Percentiles rank a stretch among this genome's conserved stretches.
phyloP scores from a whole-genome alignment of 1,140 invertebrate species.

The Radopholus similis region DNA sequence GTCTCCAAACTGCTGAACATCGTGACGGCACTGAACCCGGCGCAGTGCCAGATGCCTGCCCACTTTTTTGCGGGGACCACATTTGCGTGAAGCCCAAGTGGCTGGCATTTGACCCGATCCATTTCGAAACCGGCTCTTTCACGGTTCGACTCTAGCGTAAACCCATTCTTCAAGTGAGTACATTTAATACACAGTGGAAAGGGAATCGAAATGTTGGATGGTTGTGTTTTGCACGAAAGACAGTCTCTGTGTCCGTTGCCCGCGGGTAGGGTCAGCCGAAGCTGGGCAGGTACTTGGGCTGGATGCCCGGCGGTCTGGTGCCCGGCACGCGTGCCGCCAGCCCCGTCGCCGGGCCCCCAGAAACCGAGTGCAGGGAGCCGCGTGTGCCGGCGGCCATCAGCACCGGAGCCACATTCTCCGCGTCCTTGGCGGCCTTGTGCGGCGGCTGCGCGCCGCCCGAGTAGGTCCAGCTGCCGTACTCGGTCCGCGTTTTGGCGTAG shows the following conservation, averaged over 20 bases:
- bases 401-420: no score
- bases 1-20: conserved; percentile 38
- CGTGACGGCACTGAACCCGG: conserved; percentile 30
- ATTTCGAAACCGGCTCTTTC: no score
- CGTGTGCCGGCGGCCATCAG: no score
- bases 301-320: conserved; percentile 4
- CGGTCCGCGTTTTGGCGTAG: neutral
- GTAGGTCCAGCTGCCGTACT: neutral
- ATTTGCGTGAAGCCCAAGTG: no score
- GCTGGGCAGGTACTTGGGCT: conserved; percentile 6
- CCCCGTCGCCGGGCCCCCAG: no score
- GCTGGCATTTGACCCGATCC: no score
- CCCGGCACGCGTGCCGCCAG: no score
- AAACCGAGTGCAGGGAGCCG: no score
- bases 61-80: conserved; percentile 24
- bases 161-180: neutral
- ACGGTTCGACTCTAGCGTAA: neutral
- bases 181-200: neutral
- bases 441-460: neutral
- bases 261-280: neutral
- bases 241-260: no score
- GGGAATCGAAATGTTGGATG: no score
- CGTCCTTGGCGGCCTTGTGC: no score
- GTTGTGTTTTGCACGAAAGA: no score
- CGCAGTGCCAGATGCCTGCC: conserved; percentile 32